Conservation (phyloP, 2,797 vertebrate species). For the Tapirus indicus region DNA sequence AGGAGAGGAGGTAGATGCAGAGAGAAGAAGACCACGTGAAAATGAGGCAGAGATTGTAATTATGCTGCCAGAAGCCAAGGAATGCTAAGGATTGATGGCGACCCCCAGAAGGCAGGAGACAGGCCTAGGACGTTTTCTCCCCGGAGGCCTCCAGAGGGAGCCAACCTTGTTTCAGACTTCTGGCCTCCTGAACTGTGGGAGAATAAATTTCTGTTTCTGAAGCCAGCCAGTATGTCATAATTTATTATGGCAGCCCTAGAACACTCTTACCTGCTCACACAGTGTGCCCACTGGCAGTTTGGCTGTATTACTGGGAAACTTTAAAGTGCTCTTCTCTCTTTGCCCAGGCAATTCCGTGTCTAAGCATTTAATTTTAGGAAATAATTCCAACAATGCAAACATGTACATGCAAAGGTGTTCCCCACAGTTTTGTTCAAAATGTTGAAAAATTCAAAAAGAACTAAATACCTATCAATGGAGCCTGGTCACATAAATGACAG, state of each 20-base stretch:
- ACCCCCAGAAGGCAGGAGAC: neutral
- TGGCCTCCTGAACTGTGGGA: neutral
- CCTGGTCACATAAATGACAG: neutral
- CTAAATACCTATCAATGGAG: too few species aligned
- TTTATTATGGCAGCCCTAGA: too few species aligned
- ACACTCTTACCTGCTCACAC: neutral
- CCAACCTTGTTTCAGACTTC: neutral
- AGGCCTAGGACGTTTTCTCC: neutral
- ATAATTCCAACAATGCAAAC: neutral
- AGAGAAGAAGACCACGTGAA: neutral
- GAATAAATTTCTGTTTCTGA: neutral
- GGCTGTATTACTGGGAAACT: neutral
- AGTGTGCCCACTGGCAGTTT: fast-evolving
- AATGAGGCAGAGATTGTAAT: too few species aligned
- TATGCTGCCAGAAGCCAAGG: neutral
- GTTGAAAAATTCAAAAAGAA: neutral
- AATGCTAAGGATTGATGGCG: neutral
- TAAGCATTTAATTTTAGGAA: neutral
- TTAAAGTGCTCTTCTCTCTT: neutral
- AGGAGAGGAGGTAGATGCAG: neutral
- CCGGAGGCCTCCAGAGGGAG: neutral
- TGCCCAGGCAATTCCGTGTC: neutral
- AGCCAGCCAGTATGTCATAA: neutral
- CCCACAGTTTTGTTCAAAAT: neutral
- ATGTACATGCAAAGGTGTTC: neutral